A percentile compares a stretch with the other conserved stretches of the same genome.
Evolutionary conservation across 2,888 invertebrate genomes (phyloP).

Genomic region (Agonopterix alstromeriana): DNA sequence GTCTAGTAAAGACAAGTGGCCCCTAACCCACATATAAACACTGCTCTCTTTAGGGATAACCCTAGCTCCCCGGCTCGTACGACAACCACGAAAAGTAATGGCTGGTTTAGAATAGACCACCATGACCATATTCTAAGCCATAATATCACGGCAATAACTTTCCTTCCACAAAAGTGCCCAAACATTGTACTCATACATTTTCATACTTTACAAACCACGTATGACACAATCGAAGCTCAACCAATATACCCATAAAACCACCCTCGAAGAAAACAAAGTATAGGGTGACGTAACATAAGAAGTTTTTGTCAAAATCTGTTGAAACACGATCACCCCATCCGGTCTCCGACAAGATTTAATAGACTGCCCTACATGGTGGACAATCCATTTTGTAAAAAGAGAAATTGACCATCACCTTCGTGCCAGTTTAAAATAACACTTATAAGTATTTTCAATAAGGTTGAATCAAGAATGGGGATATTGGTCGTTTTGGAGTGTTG

Average conservation of each 20-base stretch:
- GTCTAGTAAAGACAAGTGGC: no score
- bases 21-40: no score
- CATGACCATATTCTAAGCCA: no score
- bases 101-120: no score
- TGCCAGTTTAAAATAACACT: slow-evolving; percentile 14
- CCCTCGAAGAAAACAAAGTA: slow-evolving; percentile 36
- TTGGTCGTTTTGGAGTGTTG: slow-evolving; percentile 6
- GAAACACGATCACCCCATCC: slow-evolving; percentile 65
- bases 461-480: slow-evolving; percentile 7
- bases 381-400: slow-evolving; percentile 31
- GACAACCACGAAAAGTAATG: no score
- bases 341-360: slow-evolving; percentile 62
- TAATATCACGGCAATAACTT: no score
- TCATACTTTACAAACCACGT: no score
- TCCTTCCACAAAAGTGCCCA: no score
- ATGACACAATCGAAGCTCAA: background rate
- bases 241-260: slow-evolving; percentile 3
- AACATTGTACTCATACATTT: no score
- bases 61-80: no score
- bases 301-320: slow-evolving; percentile 57
- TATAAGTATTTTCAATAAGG: background rate
- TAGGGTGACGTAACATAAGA: slow-evolving; percentile 58
- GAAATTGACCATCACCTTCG: slow-evolving; percentile 16
- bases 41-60: no score
- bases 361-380: slow-evolving; percentile 66